Percentiles rank a stretch among this genome's conserved stretches.
Conservation (phyloP, 2,888 invertebrate species). For the Stenichneumon culpator region DNA sequence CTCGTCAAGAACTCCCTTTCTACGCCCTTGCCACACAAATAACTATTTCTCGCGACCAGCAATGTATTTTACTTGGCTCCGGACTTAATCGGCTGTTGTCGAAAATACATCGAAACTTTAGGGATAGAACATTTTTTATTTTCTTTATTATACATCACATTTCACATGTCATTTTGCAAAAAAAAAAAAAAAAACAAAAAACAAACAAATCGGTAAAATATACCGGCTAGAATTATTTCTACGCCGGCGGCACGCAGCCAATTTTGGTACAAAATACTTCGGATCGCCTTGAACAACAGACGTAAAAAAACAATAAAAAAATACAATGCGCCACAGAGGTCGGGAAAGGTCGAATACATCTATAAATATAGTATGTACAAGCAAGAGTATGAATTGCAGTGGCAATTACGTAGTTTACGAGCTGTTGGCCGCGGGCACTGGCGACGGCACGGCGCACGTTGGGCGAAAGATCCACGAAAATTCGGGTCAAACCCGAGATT, state of each 20-base stretch:
- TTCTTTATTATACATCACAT: too few relatives aligned
- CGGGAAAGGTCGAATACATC: constrained; percentile 4
- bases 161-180: too few relatives aligned
- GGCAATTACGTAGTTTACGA: constrained; percentile 52
- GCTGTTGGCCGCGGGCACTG: constrained; percentile 17
- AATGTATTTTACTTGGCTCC: too few relatives aligned
- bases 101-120: too few relatives aligned
- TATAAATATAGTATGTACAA: neutral
- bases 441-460: constrained; percentile 45
- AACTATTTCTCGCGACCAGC: too few relatives aligned
- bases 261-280: neutral
- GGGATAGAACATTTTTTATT: too few relatives aligned
- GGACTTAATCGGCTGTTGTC: too few relatives aligned
- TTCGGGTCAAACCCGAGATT: constrained; percentile 53
- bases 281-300: neutral
- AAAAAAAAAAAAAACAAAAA: too few relatives aligned
- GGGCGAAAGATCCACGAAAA: constrained; percentile 42
- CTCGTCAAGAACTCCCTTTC: too few relatives aligned
- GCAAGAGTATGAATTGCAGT: constrained; percentile 26
- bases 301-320: neutral
- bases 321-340: neutral
- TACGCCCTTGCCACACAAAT: too few relatives aligned
- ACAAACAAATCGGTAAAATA: too few relatives aligned
- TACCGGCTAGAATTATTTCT: too few relatives aligned
- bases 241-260: neutral